These are phyloP conservation scores for Stramonita haemastoma DNA, from an alignment of 2,888 invertebrate genomes.

Conservation along the genomic window DNA sequence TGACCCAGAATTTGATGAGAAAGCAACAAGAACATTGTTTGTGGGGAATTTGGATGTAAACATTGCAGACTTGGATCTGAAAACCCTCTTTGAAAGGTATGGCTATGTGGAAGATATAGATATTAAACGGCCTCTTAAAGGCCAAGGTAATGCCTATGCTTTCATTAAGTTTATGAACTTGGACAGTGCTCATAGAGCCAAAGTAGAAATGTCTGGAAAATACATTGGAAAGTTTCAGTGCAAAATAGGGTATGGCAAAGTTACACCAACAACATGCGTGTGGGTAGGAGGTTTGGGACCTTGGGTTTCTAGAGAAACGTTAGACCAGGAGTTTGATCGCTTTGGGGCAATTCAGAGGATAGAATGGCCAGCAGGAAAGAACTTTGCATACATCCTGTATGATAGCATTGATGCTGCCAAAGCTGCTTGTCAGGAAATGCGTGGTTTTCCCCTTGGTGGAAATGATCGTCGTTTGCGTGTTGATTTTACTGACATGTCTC, in stretches of 20 bases:
- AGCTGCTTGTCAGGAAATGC: conserved; percentile 87
- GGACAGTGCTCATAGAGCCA: conserved; percentile 90
- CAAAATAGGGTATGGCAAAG: conserved; percentile 99
- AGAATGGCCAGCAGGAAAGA: conserved; percentile 96
- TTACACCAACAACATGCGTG: conserved; percentile 96
- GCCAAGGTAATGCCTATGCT: conserved; percentile 98
- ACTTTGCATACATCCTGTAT: conserved; percentile 95
- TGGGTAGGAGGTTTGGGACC: conserved; percentile 99
- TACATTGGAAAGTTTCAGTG: conserved; percentile 99
- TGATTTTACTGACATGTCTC: conserved; percentile 93
- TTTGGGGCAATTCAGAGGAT: conserved; percentile 99
- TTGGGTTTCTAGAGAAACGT: conserved; percentile 94
- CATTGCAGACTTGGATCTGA: conserved; percentile 94
- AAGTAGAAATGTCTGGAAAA: conserved; percentile 96
- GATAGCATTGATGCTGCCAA: conserved; percentile 98
- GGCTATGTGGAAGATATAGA: conserved; percentile 98
- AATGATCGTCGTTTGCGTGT: conserved; percentile 92
- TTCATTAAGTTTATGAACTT: conserved; percentile 97
- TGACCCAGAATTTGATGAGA: conserved; percentile 95
- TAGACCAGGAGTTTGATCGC: conserved; percentile 97
- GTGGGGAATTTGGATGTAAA: conserved; percentile 98
- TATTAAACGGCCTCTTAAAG: conserved; percentile 91
- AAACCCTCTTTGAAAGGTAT: conserved; percentile 91
- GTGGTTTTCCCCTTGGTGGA: conserved; percentile 85
- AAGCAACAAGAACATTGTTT: conserved; percentile 96